Base-by-base conservation (phyloP, 1,140 invertebrate species). In the Solenopsis fugax region DNA sequence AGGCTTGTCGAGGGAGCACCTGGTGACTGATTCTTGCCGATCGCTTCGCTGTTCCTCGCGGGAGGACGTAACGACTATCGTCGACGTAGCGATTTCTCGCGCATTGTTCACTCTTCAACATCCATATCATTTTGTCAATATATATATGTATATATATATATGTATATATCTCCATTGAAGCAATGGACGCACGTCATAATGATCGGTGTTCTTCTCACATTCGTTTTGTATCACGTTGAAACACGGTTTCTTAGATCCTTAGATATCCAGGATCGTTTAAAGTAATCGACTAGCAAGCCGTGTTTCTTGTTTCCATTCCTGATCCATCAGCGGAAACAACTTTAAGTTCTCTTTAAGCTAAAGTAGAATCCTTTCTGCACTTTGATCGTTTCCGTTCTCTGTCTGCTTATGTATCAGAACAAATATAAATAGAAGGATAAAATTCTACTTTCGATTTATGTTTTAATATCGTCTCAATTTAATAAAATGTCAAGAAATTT, bases 101-200 rank as follows among this genome's bases (percentile, higher is more conserved):
- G 34, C 18, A 75, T 84, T 60, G 60, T 60, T 73, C 80, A 91
- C 89, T 89, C 85, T 80, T 91, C 90, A 93, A 91, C 89, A 93
- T 90, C 76, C 87, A 86, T 87, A 89, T 90, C 80, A 86, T 89
- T 88, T 77, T 41, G 41, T 41, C 2, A 13, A 67, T 67, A 52
- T 67, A 54, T 52, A 54, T 67, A 64, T 78, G 64, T 62, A n/a
- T 41, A 41, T 71, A 71, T 45, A 69, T 60, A 50, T 67, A 78
- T 48, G 34, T 50, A 50, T 50, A 64, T 62, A 34, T 67, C n/a
- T 56, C 1, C 21, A 4, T 10, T 56, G 50, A 34, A 69, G 64
- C 34, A 81, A 69, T 34, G 34, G n/a, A 48, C 48, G 13, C 64
- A 21, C 21, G 10, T 69, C 37, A 37, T 71, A 56, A 10, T 34